Conservation (phyloP, 2,797 vertebrate species). For the Gymnothorax javanicus region DNA sequence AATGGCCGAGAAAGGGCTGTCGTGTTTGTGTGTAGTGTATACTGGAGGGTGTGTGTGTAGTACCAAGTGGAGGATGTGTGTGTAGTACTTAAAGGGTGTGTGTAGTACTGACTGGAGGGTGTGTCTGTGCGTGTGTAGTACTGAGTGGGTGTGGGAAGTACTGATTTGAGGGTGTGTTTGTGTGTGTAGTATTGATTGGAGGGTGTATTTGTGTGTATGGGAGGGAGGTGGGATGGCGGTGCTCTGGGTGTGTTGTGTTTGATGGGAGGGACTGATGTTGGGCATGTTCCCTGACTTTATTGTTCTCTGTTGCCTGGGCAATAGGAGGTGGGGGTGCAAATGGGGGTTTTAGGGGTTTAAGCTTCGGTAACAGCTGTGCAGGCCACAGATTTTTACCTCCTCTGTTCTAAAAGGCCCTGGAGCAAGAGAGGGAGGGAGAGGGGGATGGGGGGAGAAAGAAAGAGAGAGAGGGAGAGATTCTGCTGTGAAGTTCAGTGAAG, state of each 20-base stretch:
- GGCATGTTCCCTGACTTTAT: constrained; percentile 22
- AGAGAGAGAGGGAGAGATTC: not conserved
- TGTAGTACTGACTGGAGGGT: too few species aligned
- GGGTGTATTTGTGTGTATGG: constrained; percentile 13
- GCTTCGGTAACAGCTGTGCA: constrained; percentile 22
- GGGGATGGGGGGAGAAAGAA: not conserved
- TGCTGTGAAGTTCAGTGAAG: not conserved
- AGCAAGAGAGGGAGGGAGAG: not conserved
- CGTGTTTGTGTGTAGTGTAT: constrained; percentile 20
- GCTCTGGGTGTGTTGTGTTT: not conserved
- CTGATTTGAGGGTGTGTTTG: too few species aligned
- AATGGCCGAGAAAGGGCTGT: constrained; percentile 22
- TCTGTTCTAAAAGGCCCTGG: not conserved
- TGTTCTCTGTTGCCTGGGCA: constrained; percentile 24
- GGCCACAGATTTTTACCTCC: not conserved
- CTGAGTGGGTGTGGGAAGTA: not conserved
- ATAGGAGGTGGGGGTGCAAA: not conserved
- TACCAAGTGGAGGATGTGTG: not conserved
- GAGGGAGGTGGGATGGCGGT: not conserved
- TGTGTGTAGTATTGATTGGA: too few species aligned
- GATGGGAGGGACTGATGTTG: not conserved
- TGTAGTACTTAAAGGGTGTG: too few species aligned
- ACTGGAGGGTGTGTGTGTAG: not conserved
- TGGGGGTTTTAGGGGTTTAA: not conserved
- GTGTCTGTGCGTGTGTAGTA: not conserved